Evolutionary conservation across 2,888 invertebrate genomes (phyloP), one percentile per base, ranked within the genome.

Genomic region (Lasioglossum villosulum): DNA sequence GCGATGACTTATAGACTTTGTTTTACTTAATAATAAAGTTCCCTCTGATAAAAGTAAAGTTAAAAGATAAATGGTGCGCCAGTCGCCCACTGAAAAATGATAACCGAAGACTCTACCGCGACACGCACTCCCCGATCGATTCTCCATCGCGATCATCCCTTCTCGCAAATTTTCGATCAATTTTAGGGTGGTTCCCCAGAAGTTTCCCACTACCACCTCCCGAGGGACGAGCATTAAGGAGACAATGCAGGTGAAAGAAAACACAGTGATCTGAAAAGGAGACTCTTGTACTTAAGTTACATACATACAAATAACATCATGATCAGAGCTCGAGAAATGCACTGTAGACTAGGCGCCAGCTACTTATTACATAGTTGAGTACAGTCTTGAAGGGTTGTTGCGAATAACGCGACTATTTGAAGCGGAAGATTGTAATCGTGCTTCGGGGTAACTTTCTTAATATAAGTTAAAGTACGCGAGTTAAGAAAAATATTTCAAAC

Each of bases 11-110:
- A 88, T 82, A 85, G 86, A 90, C 88, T 88, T 88, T 82, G 88
- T 89, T 91, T 89, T 86, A 89, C 87, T 90, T 90, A 89, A 91
- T 91, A 92, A 92, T 87, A 92, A 92, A 90, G 90, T 92, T 92
- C 79, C 80, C 73, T 23, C 37, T 72, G 81, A 78, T 83, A 82
- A 75, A 80, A 82, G 79, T 88, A 84, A 88, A 84, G 84, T 84
- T 76, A 73, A 74, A 80, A 78, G 86, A 81, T 83, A 85, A 86
- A 88, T 76, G 86, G 75, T 73, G 76, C 80, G 73, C 82, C 84
- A 75, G 76, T 56, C 75, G 63, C 72, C 37, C 78, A 72, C 76
- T 82, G 83, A 84, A 79, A 84, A 86, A 86, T 86, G 86, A 86
- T 86, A 86, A 86, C 80, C 78, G 42, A 73, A 78, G 73, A 63